phyloP scores from a whole-genome alignment of 2,797 vertebrate genomes.

The Schizothorax lantsangensis region DNA sequence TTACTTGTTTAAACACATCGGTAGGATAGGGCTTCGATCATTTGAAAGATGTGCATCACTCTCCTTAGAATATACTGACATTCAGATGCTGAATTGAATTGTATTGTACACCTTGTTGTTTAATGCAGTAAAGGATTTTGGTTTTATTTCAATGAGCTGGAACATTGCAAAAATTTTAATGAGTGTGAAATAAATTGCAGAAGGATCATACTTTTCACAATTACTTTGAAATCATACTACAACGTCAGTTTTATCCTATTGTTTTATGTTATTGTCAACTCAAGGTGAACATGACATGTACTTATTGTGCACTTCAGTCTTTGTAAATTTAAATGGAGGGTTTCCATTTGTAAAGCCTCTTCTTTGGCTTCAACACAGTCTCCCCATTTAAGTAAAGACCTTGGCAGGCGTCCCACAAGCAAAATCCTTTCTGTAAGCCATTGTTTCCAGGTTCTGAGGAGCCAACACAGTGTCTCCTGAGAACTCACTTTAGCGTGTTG shows the following conservation, averaged over 20 bases:
- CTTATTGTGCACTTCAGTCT: slow-evolving; percentile 49
- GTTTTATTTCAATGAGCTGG: not conserved
- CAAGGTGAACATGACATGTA: slow-evolving; percentile 53
- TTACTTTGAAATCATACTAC: slow-evolving; percentile 23
- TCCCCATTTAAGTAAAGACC: slow-evolving; percentile 59
- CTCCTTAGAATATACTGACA: not conserved
- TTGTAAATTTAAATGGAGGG: slow-evolving; percentile 56
- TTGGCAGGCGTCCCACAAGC: slow-evolving; percentile 57
- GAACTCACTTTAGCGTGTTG: slow-evolving; percentile 55
- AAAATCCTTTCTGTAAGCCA: slow-evolving; percentile 58
- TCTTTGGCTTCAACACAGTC: slow-evolving; percentile 50
- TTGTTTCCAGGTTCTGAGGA: slow-evolving; percentile 52
- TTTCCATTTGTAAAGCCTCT: slow-evolving; percentile 51
- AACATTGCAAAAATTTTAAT: not conserved
- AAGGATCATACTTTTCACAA: not conserved
- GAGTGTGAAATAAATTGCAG: slow-evolving; percentile 26
- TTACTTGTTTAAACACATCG: slow-evolving; percentile 42
- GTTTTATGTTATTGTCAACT: slow-evolving; percentile 46
- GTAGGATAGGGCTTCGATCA: slow-evolving; percentile 35
- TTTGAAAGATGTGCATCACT: slow-evolving; percentile 24
- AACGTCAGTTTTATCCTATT: slow-evolving; percentile 26
- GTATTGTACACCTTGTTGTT: not conserved
- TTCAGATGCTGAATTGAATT: not conserved
- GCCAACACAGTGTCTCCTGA: slow-evolving; percentile 54
- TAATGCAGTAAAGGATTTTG: not conserved